Evolutionary conservation across 2,888 invertebrate genomes (phyloP), one percentile per base, ranked within the genome.

Genomic region (Ecliptopera silaceata): DNA sequence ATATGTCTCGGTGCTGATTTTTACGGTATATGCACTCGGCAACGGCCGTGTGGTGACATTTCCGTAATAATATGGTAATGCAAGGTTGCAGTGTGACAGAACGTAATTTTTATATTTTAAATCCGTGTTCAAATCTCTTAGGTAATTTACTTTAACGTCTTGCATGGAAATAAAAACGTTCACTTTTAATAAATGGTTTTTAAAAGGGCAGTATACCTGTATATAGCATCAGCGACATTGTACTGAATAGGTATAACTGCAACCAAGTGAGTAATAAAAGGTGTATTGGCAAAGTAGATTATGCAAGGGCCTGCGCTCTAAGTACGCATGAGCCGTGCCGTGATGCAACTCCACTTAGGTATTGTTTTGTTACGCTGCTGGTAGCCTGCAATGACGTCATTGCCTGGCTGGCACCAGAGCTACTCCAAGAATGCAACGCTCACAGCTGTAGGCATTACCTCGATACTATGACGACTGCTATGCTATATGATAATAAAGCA

Each of bases 301-400:
- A 68, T 58, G 63, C 63, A 71, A 71, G 45, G 63, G 54, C 61
- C 55, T 54, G 54, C 56, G 36, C 54, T 67, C 46, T 54, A 51
- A 64, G 59, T 72, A 26, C 64, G 66, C 66, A 63, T 64, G 67
- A 63, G 64, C 61, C 61, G 61, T 63, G 64, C 60, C 62, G 61
- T 75, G 68, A 70, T 71, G 74, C 67, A 75, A 70, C 64, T 56
- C 46, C 55, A 63, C 4, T n/a, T 43, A 44, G n/a, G 20, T 61
- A 67, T 66, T 66, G 66, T 68, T 72, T 66, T 66, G 66, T 68
- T 72, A 69, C 65, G 61, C 44, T 65, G 61, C 44, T 64, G 61
- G 56, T 53, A 60, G 59, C 50, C 62, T 52, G 60, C 50, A 59
- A 54, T 55, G 64, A 74, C 77, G 75, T 79, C 71, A 59, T 61